Evolutionary conservation across 2,888 invertebrate genomes (phyloP).

Genomic region (Coelopa pilipes): DNA sequence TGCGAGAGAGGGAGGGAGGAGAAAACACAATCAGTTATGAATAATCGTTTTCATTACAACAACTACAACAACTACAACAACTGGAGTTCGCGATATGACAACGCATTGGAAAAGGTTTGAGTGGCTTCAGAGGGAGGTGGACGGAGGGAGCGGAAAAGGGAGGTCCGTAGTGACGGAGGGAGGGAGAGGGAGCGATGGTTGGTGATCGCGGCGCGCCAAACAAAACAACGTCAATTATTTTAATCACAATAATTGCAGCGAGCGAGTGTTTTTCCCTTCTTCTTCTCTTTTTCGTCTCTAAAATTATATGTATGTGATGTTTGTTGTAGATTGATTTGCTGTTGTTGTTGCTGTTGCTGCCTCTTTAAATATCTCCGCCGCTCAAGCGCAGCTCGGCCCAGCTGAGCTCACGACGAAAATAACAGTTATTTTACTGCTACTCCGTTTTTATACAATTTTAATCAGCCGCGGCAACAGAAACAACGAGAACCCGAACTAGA

Average conservation of each 20-base stretch:
- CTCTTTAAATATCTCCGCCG: too few relatives aligned
- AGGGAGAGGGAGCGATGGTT: too few relatives aligned
- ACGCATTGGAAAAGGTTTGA: neutral
- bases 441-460: neutral
- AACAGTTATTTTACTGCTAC: neutral
- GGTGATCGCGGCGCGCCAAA: neutral
- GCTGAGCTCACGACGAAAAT: too few relatives aligned
- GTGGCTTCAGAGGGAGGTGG: neutral
- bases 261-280: neutral
- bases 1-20: too few relatives aligned
- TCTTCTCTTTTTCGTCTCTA: neutral
- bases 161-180: neutral
- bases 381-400: too few relatives aligned
- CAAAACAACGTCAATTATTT: slow-evolving; percentile 24
- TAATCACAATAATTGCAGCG: slow-evolving; percentile 27
- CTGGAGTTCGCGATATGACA: neutral
- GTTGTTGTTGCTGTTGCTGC: too few relatives aligned
- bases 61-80: slow-evolving; percentile 11
- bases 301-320: neutral
- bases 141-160: neutral
- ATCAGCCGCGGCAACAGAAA: too few relatives aligned
- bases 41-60: neutral
- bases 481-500: too few relatives aligned
- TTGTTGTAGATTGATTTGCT: too few relatives aligned
- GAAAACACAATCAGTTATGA: slow-evolving; percentile 5